A percentile compares a stretch with the other conserved stretches of the same genome.
These are phyloP conservation scores for Anolis sagrei DNA, from an alignment of 2,113 vertebrate species.

Conservation along the genomic window DNA sequence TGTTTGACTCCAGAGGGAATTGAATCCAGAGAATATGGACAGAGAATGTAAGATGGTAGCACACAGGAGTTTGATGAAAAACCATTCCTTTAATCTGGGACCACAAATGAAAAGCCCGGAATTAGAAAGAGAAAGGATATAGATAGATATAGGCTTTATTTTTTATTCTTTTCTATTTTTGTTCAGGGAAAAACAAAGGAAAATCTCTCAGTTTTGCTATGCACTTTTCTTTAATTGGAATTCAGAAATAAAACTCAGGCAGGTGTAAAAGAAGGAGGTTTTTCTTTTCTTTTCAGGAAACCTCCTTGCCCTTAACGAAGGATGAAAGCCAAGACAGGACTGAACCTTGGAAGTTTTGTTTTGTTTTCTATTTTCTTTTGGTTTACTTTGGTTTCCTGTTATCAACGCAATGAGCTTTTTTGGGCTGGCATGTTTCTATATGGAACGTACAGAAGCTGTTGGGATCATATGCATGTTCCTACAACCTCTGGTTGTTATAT, in stretches of 20 bases:
- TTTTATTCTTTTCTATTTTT: constrained; percentile 30
- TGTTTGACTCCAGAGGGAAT: not conserved
- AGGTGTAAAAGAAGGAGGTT: constrained; percentile 50
- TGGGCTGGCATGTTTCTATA: constrained; percentile 30
- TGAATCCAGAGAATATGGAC: constrained; percentile 23
- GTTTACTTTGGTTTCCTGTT: not conserved
- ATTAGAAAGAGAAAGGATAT: constrained; percentile 8
- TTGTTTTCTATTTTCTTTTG: constrained; percentile 21
- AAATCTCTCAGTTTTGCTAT: constrained; percentile 17
- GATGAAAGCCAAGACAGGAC: constrained; percentile 70
- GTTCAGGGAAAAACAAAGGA: constrained; percentile 38
- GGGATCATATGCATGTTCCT: constrained; percentile 49
- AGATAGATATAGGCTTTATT: constrained; percentile 31
- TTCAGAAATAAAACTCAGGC: constrained; percentile 68
- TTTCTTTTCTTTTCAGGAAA: constrained; percentile 66
- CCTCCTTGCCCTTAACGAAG: constrained; percentile 65
- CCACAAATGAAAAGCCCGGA: constrained; percentile 31
- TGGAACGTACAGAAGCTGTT: constrained; percentile 49
- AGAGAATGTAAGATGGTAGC: not conserved
- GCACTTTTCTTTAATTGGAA: constrained; percentile 59
- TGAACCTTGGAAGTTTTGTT: constrained; percentile 55
- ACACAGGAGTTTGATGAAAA: constrained; percentile 8
- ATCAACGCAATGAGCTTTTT: constrained; percentile 56
- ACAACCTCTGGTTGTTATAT: constrained; percentile 52
- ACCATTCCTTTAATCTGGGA: constrained; percentile 40